Evolutionary conservation across 1,140 invertebrate species (phyloP).

Genomic region (Drosophila setifemur): DNA sequence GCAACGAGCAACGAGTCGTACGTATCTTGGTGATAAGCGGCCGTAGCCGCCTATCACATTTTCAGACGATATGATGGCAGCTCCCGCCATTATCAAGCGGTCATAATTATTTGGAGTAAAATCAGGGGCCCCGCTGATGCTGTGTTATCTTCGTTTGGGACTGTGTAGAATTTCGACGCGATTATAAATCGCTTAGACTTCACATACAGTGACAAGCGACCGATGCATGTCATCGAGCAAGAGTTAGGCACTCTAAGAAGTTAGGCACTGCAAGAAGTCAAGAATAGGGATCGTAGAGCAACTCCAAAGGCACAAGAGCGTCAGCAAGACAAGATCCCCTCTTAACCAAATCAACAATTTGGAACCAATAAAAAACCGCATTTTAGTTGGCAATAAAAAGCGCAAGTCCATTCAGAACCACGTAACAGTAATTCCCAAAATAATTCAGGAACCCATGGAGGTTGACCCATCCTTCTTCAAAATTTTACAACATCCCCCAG

Average conservation of each 20-base stretch:
- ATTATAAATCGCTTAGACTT: conserved; percentile 35
- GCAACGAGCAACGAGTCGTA: no score
- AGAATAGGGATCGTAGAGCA: neutral
- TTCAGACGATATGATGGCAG: no score
- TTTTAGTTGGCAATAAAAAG: neutral
- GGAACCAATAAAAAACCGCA: neutral
- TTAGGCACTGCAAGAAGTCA: conserved; percentile 1
- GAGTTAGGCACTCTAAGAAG: conserved; percentile 21
- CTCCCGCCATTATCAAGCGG: conserved; percentile 27
- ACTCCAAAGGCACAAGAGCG: neutral
- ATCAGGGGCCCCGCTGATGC: conserved; percentile 21
- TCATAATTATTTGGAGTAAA: conserved; percentile 23
- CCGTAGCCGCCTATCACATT: no score
- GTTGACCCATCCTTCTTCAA: neutral
- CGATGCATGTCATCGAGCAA: conserved; percentile 34
- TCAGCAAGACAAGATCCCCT: neutral
- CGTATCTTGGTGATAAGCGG: no score
- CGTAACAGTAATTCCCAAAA: neutral
- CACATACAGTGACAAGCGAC: conserved; percentile 29
- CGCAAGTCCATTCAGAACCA: neutral
- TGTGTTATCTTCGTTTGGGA: conserved; percentile 26
- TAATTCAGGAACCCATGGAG: neutral
- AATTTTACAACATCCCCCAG: neutral
- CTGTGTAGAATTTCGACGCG: conserved; percentile 38
- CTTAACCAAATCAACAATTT: neutral